These are phyloP conservation scores for Sebastes ruberrimus DNA, from an alignment of 2,797 vertebrate species.

Conservation along the genomic window DNA sequence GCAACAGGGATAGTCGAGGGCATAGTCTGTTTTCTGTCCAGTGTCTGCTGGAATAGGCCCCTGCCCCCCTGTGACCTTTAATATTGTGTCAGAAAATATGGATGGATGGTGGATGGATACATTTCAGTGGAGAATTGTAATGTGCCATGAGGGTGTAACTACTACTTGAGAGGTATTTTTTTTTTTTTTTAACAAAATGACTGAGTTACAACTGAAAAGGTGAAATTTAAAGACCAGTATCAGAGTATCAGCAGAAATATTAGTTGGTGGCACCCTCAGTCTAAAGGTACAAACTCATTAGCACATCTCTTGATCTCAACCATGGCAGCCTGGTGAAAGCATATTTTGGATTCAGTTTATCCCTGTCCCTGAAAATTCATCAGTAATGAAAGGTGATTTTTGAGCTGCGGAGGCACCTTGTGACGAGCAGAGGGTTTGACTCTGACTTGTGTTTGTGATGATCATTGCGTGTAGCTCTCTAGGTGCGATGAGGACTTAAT, in stretches of 20 bases:
- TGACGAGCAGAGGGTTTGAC: conserved; percentile 59
- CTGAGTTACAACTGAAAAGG: not conserved
- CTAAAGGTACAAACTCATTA: not conserved
- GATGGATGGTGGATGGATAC: not conserved
- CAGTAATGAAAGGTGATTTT: conserved; percentile 41
- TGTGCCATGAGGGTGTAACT: not conserved
- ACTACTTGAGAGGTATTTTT: not conserved
- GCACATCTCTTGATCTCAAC: not conserved
- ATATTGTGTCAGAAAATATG: not conserved
- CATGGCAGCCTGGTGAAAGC: not conserved
- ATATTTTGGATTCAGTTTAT: not conserved
- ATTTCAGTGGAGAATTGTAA: not conserved
- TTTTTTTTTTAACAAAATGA: not conserved
- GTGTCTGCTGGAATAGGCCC: not conserved
- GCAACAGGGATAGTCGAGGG: not conserved
- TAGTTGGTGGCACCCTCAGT: not conserved
- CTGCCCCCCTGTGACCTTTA: not conserved
- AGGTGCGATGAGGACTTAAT: conserved; percentile 77
- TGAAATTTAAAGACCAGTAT: not conserved
- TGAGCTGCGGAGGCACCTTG: conserved; percentile 35
- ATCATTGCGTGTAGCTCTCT: conserved; percentile 55
- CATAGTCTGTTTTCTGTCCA: not conserved
- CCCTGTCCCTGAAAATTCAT: conserved; percentile 10
- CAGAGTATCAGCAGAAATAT: not conserved
- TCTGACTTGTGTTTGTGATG: conserved; percentile 55